A percentile compares a stretch with the other conserved stretches of the same genome.
phyloP scores from a whole-genome alignment of 2,888 invertebrate genomes.

The Lomographa bimaculata region DNA sequence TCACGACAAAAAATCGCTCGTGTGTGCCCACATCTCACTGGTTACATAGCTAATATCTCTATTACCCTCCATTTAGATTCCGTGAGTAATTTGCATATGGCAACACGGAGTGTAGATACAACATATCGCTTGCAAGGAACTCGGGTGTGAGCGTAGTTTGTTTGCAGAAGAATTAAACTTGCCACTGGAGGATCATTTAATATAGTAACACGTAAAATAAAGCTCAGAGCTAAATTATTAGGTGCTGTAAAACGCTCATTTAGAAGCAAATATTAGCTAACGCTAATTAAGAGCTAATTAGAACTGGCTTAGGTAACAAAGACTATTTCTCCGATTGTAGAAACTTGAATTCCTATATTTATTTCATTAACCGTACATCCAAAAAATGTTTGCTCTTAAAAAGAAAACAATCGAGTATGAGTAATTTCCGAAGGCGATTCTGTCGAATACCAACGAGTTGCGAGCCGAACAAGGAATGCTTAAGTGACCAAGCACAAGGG shows the following conservation, averaged over 20 bases:
- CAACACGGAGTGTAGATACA: slow-evolving; percentile 32
- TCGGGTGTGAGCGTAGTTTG: slow-evolving; percentile 8
- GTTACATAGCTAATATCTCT: slow-evolving; percentile 30
- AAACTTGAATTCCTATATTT: too few species aligned
- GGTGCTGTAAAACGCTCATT: too few species aligned
- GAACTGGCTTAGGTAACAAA: too few species aligned
- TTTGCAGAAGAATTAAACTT: slow-evolving; percentile 11
- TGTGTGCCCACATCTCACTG: slow-evolving; percentile 5
- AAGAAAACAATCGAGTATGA: slow-evolving; percentile 35
- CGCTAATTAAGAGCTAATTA: too few species aligned
- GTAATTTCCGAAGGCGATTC: slow-evolving; percentile 30
- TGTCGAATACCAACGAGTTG: slow-evolving; percentile 30
- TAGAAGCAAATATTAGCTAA: too few species aligned
- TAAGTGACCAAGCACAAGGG: slow-evolving; percentile 14
- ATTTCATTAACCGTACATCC: slow-evolving; percentile 9
- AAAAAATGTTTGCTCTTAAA: slow-evolving; percentile 13
- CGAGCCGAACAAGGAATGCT: slow-evolving; percentile 29
- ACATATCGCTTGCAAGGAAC: slow-evolving; percentile 6
- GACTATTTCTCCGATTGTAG: too few species aligned
- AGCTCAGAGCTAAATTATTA: too few species aligned
- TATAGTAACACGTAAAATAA: too few species aligned
- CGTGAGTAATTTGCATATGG: slow-evolving; percentile 51
- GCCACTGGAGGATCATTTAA: slow-evolving; percentile 4
- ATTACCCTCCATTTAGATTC: slow-evolving; percentile 46
- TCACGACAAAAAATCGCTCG: slow-evolving; percentile 5